Percentiles rank a stretch among this genome's conserved stretches.
Evolutionary conservation across 2,113 vertebrate genomes (phyloP).

Genomic region (Ivindomyrus marchei): DNA sequence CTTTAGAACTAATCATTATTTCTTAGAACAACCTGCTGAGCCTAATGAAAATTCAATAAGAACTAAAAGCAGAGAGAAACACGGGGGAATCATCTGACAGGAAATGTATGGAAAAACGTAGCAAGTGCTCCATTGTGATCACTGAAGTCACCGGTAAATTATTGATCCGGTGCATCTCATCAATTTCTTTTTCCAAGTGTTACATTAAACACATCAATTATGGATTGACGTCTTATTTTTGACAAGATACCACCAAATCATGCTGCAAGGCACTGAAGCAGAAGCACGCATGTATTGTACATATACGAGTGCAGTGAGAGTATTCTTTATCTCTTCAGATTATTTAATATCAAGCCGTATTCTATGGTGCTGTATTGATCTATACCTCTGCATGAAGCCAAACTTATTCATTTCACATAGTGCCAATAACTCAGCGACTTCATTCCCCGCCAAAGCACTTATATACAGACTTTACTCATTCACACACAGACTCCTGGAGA

Average conservation of each 20-base stretch:
- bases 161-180: slow-evolving; percentile 51
- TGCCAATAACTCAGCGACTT: slow-evolving; percentile 10
- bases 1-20: slow-evolving; percentile 41
- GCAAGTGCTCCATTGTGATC: slow-evolving; percentile 29
- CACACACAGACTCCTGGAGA: slow-evolving; percentile 6
- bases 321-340: slow-evolving; percentile 45
- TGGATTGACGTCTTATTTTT: slow-evolving; percentile 39
- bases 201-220: slow-evolving; percentile 48
- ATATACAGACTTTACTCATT: slow-evolving; percentile 23
- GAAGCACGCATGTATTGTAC: slow-evolving; percentile 32
- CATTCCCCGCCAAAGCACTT: slow-evolving; percentile 33
- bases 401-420: slow-evolving; percentile 37
- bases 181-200: slow-evolving; percentile 33
- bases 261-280: slow-evolving; percentile 34
- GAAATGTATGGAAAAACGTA: slow-evolving; percentile 13
- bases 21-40: slow-evolving; percentile 33
- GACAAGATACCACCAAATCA: slow-evolving; percentile 24
- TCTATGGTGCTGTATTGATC: slow-evolving; percentile 35
- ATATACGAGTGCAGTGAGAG: slow-evolving; percentile 39
- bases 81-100: slow-evolving; percentile 16
- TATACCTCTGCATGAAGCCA: slow-evolving; percentile 26
- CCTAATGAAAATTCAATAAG: slow-evolving; percentile 34
- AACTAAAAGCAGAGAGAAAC: slow-evolving; percentile 22
- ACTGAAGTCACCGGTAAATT: slow-evolving; percentile 29
- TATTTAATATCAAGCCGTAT: slow-evolving; percentile 48